Conservation (phyloP, 2,888 invertebrate genomes). For the Tryphoninae sp. region DNA sequence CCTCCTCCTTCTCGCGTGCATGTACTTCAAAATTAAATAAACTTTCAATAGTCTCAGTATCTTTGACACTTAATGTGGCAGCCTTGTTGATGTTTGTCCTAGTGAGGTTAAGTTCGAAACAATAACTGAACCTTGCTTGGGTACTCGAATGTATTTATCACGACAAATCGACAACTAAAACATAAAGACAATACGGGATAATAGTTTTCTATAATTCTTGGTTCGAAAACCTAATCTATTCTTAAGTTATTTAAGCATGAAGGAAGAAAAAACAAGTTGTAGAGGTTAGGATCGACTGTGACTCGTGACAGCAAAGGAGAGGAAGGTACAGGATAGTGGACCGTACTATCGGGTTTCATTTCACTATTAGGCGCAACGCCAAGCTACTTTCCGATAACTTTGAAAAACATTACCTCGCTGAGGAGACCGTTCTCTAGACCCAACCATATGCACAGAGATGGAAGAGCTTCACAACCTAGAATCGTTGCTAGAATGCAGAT, state of each 20-base stretch:
- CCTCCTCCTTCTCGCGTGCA: background rate
- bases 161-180: no score
- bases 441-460: no score
- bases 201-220: no score
- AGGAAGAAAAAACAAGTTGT: background rate
- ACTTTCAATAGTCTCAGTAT: conserved; percentile 8
- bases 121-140: background rate
- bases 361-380: conserved; percentile 31
- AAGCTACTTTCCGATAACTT: conserved; percentile 34
- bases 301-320: background rate
- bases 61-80: background rate
- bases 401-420: conserved; percentile 17
- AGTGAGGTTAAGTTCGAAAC: background rate
- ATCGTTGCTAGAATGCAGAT: no score
- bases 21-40: background rate
- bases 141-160: background rate
- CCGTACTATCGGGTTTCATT: conserved; percentile 21
- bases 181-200: no score
- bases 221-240: no score
- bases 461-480: background rate
- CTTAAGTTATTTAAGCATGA: background rate
- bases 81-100: background rate
- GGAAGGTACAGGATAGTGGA: background rate
- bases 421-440: background rate
- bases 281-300: background rate